A percentile compares a stretch with the other conserved stretches of the same genome.
Conservation (phyloP, 2,888 invertebrate genomes). For the Elmis aenea region DNA sequence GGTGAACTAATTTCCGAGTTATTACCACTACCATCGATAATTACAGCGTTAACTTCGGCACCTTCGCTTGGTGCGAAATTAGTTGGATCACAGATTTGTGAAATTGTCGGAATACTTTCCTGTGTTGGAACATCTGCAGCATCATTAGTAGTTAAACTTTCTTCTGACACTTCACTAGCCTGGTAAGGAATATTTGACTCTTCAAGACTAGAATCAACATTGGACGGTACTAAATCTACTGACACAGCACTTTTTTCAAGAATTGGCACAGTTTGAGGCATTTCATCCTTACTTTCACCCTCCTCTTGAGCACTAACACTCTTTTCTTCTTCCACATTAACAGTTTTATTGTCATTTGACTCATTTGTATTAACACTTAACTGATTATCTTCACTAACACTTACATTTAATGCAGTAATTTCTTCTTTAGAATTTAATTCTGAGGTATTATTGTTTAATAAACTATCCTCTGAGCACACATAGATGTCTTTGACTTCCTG, state of each 20-base stretch:
- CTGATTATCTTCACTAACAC: conserved; percentile 15
- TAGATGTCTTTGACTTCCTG: conserved; percentile 11
- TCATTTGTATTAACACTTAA: conserved; percentile 38
- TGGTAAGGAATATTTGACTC: conserved; percentile 8
- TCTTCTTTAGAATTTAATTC: conserved; percentile 14
- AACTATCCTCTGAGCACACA: conserved; percentile 19
- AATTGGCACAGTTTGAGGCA: conserved; percentile 31
- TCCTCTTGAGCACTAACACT: conserved; percentile 32
- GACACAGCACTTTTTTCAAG: conserved; percentile 47
- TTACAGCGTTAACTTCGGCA: conserved; percentile 25
- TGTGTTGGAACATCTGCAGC: conserved; percentile 42
- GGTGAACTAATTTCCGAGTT: conserved; percentile 6
- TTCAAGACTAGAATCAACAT: conserved; percentile 43
- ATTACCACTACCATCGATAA: conserved; percentile 14
- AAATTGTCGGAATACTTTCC: conserved; percentile 64
- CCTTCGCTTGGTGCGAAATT: conserved; percentile 37
- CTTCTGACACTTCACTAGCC: conserved; percentile 11
- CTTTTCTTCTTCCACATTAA: conserved; percentile 28
- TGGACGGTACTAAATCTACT: conserved; percentile 49
- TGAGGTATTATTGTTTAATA: conserved; percentile 20
- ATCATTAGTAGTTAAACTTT: conserved; percentile 14
- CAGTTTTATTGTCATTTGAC: conserved; percentile 32
- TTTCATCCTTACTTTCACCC: conserved; percentile 8
- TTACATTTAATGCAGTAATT: conserved; percentile 9
- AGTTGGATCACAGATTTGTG: conserved; percentile 69